Conservation (phyloP, 2,113 vertebrate genomes). For the Charadrius vociferus region DNA sequence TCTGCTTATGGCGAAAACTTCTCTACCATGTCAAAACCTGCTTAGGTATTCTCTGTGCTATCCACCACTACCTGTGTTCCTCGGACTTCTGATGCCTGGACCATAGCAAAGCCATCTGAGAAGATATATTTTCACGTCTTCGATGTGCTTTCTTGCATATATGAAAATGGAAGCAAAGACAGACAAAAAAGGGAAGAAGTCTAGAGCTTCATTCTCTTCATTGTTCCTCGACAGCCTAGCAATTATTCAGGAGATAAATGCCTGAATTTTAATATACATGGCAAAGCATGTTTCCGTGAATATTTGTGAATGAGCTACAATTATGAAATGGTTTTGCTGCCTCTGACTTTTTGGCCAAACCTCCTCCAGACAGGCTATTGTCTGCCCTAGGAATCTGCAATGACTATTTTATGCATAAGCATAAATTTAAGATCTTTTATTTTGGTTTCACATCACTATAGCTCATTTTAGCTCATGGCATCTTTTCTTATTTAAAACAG, state of each 20-base stretch:
- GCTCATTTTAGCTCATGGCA: not conserved
- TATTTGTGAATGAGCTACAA: not conserved
- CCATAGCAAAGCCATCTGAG: not conserved
- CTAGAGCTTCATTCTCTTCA: not conserved
- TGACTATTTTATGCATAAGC: not conserved
- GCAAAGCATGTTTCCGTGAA: not conserved
- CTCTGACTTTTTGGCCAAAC: not conserved
- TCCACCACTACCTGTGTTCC: not conserved
- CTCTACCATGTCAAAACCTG: not conserved
- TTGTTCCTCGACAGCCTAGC: not conserved
- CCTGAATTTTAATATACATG: not conserved
- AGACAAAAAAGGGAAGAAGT: not conserved
- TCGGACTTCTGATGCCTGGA: not conserved
- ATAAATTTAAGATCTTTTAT: not conserved
- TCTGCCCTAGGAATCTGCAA: not conserved
- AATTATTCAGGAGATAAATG: not conserved
- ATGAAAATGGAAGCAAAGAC: not conserved
- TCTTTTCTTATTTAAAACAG: not conserved
- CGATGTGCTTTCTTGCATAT: not conserved
- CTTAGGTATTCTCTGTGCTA: not conserved
- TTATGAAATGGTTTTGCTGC: not conserved
- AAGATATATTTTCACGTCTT: not conserved
- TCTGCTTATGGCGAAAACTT: not conserved
- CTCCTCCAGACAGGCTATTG: not conserved
- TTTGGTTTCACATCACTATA: not conserved